phyloP scores from a whole-genome alignment of 2,113 vertebrate species.

The Cyanoderma ruficeps region DNA sequence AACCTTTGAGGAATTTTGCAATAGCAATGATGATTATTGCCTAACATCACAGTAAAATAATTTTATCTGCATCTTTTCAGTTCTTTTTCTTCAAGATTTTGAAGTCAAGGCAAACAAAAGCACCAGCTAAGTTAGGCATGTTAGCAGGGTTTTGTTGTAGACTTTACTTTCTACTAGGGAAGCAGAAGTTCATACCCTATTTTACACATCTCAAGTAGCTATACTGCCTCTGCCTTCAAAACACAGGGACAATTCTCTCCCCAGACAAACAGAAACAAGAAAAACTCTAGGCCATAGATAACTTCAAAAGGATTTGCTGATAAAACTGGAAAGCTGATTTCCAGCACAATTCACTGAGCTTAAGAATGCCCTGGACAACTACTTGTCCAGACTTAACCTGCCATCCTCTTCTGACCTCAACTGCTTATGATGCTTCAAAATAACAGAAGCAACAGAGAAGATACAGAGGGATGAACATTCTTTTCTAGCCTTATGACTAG shows the following conservation, averaged over 20 bases:
- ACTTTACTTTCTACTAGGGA: neutral
- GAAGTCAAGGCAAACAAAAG: neutral
- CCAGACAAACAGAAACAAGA: neutral
- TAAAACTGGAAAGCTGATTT: neutral
- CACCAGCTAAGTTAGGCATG: neutral
- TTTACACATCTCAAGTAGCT: neutral
- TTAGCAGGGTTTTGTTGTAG: neutral
- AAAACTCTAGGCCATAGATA: neutral
- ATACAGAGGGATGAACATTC: neutral
- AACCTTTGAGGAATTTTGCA: neutral
- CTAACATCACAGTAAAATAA: neutral
- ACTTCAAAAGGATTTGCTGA: neutral
- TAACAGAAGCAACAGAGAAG: neutral
- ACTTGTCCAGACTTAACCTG: neutral
- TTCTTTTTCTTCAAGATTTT: neutral
- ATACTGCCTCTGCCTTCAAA: neutral
- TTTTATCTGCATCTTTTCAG: neutral
- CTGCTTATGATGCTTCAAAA: neutral
- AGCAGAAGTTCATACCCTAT: neutral
- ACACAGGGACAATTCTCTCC: fast-evolving
- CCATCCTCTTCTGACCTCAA: neutral
- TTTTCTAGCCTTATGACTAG: neutral
- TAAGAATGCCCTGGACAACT: neutral
- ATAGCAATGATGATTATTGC: neutral
- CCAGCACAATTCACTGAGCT: neutral